Conservation (phyloP, 2,113 vertebrate species). For the Halichoeres trimaculatus region DNA sequence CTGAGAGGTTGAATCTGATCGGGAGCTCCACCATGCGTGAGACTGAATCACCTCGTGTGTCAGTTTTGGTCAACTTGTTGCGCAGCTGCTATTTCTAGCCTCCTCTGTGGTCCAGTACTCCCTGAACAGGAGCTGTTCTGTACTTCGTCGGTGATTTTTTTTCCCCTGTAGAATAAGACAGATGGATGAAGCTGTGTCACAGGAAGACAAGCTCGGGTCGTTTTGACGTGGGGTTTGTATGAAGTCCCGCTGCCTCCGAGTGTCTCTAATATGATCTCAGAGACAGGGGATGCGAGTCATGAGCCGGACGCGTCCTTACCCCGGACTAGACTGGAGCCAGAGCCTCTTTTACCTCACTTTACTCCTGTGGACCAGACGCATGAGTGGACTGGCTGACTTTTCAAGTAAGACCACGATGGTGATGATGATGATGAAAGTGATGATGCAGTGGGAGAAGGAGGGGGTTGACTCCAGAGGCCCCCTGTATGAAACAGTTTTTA, state of each 20-base stretch:
- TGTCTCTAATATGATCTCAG: constrained; percentile 70
- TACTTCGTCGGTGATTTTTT: background rate
- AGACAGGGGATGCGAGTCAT: constrained; percentile 56
- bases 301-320: constrained; percentile 65
- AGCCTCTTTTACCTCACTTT: constrained; percentile 76
- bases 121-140: background rate
- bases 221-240: background rate
- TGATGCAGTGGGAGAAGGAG: constrained; percentile 1
- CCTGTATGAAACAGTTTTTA: background rate
- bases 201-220: background rate
- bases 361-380: constrained; percentile 79
- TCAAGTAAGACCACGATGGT: constrained; percentile 77
- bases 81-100: constrained; percentile 80
- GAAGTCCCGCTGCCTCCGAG: constrained; percentile 18
- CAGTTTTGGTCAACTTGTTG: constrained; percentile 75
- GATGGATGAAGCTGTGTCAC: background rate
- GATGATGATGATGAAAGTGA: constrained; percentile 3
- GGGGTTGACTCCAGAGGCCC: no score
- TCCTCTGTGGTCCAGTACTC: constrained; percentile 22
- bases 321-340: constrained; percentile 63
- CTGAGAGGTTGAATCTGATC: background rate
- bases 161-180: background rate
- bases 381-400: constrained; percentile 80
- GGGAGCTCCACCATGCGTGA: constrained; percentile 1
- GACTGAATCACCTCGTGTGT: constrained; percentile 19